Evolutionary conservation across 1,140 invertebrate genomes (phyloP), one percentile per base, ranked within the genome.

Genomic region (Sminthurides bifidus): DNA sequence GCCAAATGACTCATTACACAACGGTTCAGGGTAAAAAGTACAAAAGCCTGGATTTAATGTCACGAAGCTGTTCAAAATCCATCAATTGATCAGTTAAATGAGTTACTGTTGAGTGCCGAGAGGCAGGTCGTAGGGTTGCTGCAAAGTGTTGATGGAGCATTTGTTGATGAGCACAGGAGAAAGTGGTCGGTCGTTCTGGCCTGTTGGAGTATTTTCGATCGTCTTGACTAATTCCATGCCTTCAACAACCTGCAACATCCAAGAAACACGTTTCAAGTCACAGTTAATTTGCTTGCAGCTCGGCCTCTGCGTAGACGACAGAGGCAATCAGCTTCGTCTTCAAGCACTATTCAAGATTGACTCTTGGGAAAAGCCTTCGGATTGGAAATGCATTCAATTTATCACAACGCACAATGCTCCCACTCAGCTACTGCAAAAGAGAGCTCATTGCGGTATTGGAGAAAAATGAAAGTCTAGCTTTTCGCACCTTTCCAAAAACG

Each of bases 401-500:
- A 21, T 15, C 8, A 43, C 6, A 43, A 15, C 21, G 17, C 17
- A 6, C 17, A 8, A 14, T n/a, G n/a, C 14, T 43, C 6, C 12
- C 40, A 14, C 8, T 17, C 6, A 21, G 17, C 40, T 15, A n/a
- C 21, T 43, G 21, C 6, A 8, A 17, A 8, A 17, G 21, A 17
- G 15, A 41, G 15, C 17, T 41, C 6, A 41, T 5, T 8, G 17
- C 15, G 21, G 21, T 21, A 12, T 5, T 41, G 5, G 8, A 41
- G 19, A 8, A 41, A 41, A 41, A 30, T 1, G 1, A 31, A 21
- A 23, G 21, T 27, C n/a, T 33, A 43, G 3, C 6, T 43, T 27
- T 12, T 29, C 26, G 6, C 75, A 92, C 86, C 74, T 91, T 95
- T 66, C 93, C 94, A 73, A 98, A 93, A 5, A 95, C 84, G 3